A percentile compares a stretch with the other conserved stretches of the same genome.
phyloP scores from a whole-genome alignment of 2,113 vertebrate species.

The Gobius niger region DNA sequence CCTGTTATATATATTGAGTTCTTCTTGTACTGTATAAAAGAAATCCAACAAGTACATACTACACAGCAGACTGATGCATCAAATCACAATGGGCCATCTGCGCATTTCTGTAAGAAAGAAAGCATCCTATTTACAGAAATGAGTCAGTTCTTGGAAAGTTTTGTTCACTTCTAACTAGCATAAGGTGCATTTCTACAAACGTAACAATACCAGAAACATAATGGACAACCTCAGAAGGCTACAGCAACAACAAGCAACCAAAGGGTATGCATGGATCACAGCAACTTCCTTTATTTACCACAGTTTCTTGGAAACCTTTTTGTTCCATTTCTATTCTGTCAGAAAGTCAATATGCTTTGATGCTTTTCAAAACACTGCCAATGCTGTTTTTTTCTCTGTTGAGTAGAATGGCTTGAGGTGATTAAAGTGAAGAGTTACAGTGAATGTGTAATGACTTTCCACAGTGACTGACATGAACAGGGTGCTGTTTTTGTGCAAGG shows the following conservation, averaged over 20 bases:
- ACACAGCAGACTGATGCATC: no score
- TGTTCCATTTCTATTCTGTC: not conserved
- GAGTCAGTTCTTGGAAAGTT: no score
- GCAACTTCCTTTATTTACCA: not conserved
- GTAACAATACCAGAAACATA: no score
- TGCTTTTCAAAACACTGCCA: not conserved
- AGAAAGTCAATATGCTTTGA: not conserved
- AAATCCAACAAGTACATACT: no score
- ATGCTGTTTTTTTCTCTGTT: not conserved
- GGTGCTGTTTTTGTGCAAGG: constrained; percentile 1
- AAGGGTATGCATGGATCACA: not conserved
- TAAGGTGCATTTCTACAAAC: no score
- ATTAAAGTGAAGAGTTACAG: not conserved
- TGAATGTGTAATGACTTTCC: not conserved
- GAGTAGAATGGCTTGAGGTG: not conserved
- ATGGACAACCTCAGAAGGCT: no score
- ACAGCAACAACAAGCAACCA: not conserved
- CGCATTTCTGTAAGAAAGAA: no score
- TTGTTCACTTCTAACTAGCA: no score
- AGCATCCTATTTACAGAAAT: no score
- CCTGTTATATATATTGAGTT: no score
- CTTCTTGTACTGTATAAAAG: no score
- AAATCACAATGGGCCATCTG: no score
- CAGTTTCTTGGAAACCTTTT: not conserved
- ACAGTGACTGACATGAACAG: constrained; percentile 13